Evolutionary conservation across 2,888 invertebrate genomes (phyloP), one percentile per base, ranked within the genome.

Genomic region (Taphrorychus bicolor): DNA sequence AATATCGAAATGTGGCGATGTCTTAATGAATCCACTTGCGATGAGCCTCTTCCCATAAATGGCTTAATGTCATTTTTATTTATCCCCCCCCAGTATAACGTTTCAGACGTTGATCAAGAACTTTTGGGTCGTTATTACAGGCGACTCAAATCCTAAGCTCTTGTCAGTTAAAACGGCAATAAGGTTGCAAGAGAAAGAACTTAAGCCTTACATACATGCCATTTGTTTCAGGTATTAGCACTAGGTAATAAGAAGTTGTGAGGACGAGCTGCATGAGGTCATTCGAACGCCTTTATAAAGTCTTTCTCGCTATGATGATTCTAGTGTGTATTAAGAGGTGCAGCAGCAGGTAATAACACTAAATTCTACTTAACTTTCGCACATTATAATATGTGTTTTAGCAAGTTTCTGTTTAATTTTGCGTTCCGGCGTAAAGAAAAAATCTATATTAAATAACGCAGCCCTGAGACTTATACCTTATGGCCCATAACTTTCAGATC

Each of bases 141-240:
- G n/a, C n/a, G n/a, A n/a, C n/a, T n/a, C n/a, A n/a, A n/a, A n/a
- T n/a, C n/a, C n/a, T n/a, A n/a, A n/a, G n/a, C n/a, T n/a, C n/a
- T n/a, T n/a, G n/a, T n/a, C n/a, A n/a, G n/a, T n/a, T n/a, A n/a
- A n/a, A n/a, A n/a, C n/a, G n/a, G n/a, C n/a, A n/a, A n/a, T n/a
- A n/a, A n/a, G n/a, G n/a, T n/a, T n/a, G n/a, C n/a, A n/a, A n/a
- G n/a, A 51, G 48, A 19, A 57, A 42, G 58, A 58, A 59, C 59
- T 24, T 53, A 48, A 59, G 59, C 53, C 59, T 32, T 32, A 32
- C 32, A 54, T 21, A 54, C 24, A 24, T 54, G 54, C 17, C 52
- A 23, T 54, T 32, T 32, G 54, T 19, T 54, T 24, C 0, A 32
- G 32, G 54, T 22, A 21, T 51, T 21, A 51, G 19, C 9, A 51